Conservation (phyloP, 1,140 invertebrate species). For the Leptopilina boulardi region DNA sequence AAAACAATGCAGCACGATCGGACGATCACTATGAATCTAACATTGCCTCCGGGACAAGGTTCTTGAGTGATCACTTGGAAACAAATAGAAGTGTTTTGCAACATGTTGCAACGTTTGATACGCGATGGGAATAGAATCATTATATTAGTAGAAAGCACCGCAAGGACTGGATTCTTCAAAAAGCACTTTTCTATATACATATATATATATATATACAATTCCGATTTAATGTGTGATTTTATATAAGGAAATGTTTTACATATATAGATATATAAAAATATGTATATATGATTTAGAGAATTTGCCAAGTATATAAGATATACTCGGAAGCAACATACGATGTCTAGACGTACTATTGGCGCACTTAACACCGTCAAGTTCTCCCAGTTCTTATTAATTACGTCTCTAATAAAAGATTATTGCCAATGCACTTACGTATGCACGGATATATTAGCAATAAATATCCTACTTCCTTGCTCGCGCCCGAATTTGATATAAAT, state of each 20-base stretch:
- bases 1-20: slow-evolving; percentile 27
- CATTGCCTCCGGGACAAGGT: slow-evolving; percentile 26
- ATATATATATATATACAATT: slow-evolving; percentile 38
- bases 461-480: not conserved
- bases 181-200: slow-evolving; percentile 46
- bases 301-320: slow-evolving; percentile 42
- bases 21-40: slow-evolving; percentile 33
- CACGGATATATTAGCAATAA: not conserved
- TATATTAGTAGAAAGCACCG: slow-evolving; percentile 71
- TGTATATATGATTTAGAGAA: slow-evolving; percentile 39
- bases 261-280: too few species aligned
- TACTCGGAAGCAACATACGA: not conserved
- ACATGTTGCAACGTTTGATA: slow-evolving; percentile 44
- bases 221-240: slow-evolving; percentile 42
- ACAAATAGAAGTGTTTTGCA: slow-evolving; percentile 33
- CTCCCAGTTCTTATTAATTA: slow-evolving; percentile 21
- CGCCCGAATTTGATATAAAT: not conserved
- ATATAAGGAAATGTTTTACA: slow-evolving; percentile 52
- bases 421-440: not conserved
- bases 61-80: slow-evolving; percentile 30
- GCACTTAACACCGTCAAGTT: not conserved
- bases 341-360: not conserved
- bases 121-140: slow-evolving; percentile 64
- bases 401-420: slow-evolving; percentile 3
- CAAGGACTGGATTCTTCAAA: slow-evolving; percentile 60